phyloP scores from a whole-genome alignment of 2,888 invertebrate genomes.

The Rutpela maculata region DNA sequence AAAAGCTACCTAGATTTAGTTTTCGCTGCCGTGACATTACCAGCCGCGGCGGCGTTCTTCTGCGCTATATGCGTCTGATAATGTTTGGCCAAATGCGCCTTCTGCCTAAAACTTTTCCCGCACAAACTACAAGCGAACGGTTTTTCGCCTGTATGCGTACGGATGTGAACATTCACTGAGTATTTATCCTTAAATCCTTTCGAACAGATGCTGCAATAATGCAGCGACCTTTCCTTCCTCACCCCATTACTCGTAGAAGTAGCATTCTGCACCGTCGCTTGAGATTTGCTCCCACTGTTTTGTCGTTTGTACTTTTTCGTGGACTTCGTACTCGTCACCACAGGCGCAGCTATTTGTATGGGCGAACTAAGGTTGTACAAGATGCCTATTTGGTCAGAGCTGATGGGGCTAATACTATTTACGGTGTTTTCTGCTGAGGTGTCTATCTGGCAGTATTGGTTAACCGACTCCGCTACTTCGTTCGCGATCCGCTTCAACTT shows the following conservation, averaged over 20 bases:
- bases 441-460: constrained; percentile 80
- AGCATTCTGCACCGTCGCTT: constrained; percentile 71
- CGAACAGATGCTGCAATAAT: constrained; percentile 95
- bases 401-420: constrained; percentile 73
- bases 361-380: constrained; percentile 70
- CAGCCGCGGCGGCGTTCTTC: constrained; percentile 83
- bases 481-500: constrained; percentile 89
- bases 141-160: constrained; percentile 98
- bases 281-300: constrained; percentile 68
- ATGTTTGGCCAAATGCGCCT: constrained; percentile 94
- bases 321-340: constrained; percentile 80
- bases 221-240: constrained; percentile 89
- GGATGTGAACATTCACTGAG: constrained; percentile 97
- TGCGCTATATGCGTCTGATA: constrained; percentile 95
- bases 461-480: constrained; percentile 86
- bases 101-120: constrained; percentile 94
- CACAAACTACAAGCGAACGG: constrained; percentile 97
- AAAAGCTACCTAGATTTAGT: constrained; percentile 71
- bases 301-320: constrained; percentile 84
- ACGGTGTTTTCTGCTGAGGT: constrained; percentile 75
- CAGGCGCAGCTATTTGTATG: constrained; percentile 76
- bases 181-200: constrained; percentile 97
- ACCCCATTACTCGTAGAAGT: constrained; percentile 83
- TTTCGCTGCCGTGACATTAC: constrained; percentile 73
- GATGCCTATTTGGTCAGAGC: constrained; percentile 69